Conservation (phyloP, 2,797 vertebrate genomes). For the Buceros bicornis region DNA sequence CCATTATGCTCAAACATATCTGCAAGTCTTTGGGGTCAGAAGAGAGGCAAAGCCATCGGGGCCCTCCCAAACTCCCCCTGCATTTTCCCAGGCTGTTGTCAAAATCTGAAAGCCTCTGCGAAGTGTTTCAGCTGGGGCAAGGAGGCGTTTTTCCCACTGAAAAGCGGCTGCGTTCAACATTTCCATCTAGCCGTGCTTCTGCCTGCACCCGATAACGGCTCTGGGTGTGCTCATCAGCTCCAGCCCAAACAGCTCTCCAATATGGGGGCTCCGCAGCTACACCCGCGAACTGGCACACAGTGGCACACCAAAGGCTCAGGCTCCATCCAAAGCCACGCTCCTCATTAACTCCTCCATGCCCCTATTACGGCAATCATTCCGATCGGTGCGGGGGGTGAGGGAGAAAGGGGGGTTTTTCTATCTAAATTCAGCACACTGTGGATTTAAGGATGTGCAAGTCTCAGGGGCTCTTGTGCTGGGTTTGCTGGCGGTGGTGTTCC, state of each 20-base stretch:
- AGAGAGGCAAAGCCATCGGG: background rate
- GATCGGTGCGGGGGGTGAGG: background rate
- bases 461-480: background rate
- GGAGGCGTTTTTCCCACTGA: background rate
- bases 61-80: fast-evolving
- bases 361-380: fast-evolving
- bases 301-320: background rate
- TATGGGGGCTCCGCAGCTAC: background rate
- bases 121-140: background rate
- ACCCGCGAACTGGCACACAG: fast-evolving
- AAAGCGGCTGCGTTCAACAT: background rate
- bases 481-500: background rate
- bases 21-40: background rate
- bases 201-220: background rate
- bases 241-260: fast-evolving
- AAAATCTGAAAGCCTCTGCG: background rate
- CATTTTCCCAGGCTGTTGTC: fast-evolving
- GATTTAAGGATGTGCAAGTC: background rate
- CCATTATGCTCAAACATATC: fast-evolving
- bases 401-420: fast-evolving
- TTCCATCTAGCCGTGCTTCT: background rate
- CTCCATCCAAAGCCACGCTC: background rate
- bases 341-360: background rate
- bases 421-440: background rate
- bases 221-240: background rate